Evolutionary conservation across 2,888 invertebrate genomes (phyloP).

Genomic region (Rhodophaea formosa): DNA sequence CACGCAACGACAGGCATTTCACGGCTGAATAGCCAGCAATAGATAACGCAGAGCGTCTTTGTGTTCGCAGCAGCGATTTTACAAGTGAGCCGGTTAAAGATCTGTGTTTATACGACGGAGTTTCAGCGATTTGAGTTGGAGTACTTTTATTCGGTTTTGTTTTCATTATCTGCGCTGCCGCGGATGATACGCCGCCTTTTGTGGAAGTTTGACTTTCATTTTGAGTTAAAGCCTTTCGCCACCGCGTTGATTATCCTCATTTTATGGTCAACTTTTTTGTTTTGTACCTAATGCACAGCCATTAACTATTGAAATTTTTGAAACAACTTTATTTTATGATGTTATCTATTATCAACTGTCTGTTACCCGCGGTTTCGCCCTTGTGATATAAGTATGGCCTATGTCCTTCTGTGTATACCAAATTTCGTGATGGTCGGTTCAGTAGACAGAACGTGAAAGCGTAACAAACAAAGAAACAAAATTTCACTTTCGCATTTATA

Average conservation of each 20-base stretch:
- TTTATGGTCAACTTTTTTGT: neutral
- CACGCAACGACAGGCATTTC: conserved; percentile 37
- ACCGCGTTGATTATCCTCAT: neutral
- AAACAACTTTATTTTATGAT: neutral
- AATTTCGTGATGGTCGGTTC: too few species aligned
- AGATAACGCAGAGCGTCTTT: conserved; percentile 23
- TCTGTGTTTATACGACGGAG: conserved; percentile 11
- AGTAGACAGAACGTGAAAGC: too few species aligned
- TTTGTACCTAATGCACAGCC: neutral
- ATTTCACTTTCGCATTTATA: too few species aligned
- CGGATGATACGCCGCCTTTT: conserved; percentile 2
- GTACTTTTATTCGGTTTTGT: conserved; percentile 13
- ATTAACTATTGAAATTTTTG: neutral
- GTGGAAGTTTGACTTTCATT: conserved; percentile 2
- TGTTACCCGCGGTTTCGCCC: too few species aligned
- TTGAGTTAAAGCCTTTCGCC: neutral
- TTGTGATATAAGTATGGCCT: too few species aligned
- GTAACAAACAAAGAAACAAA: too few species aligned
- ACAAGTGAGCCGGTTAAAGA: conserved; percentile 4
- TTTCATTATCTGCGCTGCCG: conserved; percentile 7
- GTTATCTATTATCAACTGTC: neutral
- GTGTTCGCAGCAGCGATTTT: conserved; percentile 16
- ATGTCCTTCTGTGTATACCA: too few species aligned
- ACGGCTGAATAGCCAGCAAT: conserved; percentile 29
- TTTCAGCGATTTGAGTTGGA: conserved; percentile 7